Percentiles rank a stretch among this genome's conserved stretches.
Conservation (phyloP, 2,113 vertebrate species). For the Edolisoma coerulescens region DNA sequence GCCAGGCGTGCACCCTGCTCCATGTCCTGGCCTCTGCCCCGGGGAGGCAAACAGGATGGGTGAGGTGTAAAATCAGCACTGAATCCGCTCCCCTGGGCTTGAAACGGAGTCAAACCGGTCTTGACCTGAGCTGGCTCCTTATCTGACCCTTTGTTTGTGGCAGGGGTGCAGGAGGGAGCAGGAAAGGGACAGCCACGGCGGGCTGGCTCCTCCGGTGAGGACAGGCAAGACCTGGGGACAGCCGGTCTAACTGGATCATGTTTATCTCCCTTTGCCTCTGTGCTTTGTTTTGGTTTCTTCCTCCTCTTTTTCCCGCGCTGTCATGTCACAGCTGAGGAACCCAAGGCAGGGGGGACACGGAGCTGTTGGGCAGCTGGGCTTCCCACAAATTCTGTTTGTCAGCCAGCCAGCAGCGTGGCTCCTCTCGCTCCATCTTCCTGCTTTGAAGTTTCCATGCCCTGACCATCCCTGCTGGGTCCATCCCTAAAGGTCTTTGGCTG, state of each 20-base stretch:
- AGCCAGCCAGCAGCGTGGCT: not conserved
- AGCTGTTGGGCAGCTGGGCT: not conserved
- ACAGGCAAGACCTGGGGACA: not conserved
- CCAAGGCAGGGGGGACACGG: not conserved
- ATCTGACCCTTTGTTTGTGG: conserved; percentile 34
- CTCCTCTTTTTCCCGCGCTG: not conserved
- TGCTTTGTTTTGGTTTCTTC: conserved; percentile 14
- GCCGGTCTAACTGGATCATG: conserved; percentile 31
- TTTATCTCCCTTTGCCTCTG: conserved; percentile 55
- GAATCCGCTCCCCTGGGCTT: conserved; percentile 15
- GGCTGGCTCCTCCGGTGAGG: not conserved
- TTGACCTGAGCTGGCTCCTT: conserved; percentile 37
- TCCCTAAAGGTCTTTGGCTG: not conserved
- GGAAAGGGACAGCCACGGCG: not conserved
- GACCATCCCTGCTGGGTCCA: fast-evolving
- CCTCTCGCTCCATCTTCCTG: fast-evolving
- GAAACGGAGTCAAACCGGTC: conserved; percentile 17
- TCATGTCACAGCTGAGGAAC: not conserved
- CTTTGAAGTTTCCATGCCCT: not conserved
- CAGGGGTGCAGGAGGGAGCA: not conserved
- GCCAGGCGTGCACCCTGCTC: not conserved
- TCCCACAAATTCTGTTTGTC: not conserved
- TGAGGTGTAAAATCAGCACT: not conserved
- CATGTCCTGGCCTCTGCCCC: not conserved
- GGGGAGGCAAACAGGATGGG: conserved; percentile 40